phyloP scores from a whole-genome alignment of 2,797 vertebrate species.

The Protonibea diacanthus region DNA sequence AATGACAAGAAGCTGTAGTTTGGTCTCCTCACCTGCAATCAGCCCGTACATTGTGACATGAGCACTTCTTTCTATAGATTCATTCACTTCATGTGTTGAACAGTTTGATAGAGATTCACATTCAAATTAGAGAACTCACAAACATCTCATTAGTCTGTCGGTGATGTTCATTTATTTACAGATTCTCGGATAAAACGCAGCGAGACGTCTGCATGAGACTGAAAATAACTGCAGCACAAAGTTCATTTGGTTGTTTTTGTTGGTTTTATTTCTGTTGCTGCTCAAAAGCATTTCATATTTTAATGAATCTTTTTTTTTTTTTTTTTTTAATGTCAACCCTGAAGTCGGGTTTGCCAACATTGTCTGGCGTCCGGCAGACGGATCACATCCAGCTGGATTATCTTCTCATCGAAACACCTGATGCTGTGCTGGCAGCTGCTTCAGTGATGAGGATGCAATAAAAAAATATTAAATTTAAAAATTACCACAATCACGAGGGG shows the following conservation, averaged over 20 bases:
- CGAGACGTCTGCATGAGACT: background rate
- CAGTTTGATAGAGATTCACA: background rate
- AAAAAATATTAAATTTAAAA: background rate
- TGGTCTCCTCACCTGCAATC: background rate
- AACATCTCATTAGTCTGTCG: background rate
- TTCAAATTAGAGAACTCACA: background rate
- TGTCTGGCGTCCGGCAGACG: background rate
- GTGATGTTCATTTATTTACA: background rate
- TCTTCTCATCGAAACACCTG: background rate
- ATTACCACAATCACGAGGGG: background rate
- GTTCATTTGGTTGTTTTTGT: background rate
- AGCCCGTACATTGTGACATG: background rate
- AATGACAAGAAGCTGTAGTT: constrained; percentile 20
- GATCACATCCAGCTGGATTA: background rate
- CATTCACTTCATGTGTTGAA: background rate
- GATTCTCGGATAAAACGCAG: background rate
- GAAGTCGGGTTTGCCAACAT: background rate
- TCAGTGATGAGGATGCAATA: background rate
- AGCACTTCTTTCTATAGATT: background rate
- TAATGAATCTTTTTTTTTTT: background rate
- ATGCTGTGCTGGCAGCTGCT: background rate
- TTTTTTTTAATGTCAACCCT: background rate
- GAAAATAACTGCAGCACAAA: background rate
- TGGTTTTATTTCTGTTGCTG: background rate
- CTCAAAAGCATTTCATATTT: background rate